A percentile compares a stretch with the other conserved stretches of the same genome.
Evolutionary conservation across 2,888 invertebrate species (phyloP).

Genomic region (Tricholauxania praeusta): DNA sequence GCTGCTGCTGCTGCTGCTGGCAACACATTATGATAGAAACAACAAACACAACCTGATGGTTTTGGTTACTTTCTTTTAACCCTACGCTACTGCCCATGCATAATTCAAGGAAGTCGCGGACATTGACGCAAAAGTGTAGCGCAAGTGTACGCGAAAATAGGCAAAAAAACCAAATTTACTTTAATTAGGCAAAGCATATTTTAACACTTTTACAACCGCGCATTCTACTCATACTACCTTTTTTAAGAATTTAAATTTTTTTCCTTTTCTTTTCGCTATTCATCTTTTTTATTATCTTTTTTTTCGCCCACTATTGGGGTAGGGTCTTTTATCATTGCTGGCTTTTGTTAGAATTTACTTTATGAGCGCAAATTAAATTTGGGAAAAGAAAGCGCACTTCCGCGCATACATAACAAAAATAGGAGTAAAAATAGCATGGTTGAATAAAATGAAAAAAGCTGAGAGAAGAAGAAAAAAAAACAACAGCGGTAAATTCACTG

Average conservation of each 20-base stretch:
- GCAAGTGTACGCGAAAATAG: background rate
- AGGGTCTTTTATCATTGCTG: background rate
- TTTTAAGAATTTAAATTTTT: background rate
- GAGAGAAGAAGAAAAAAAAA: background rate
- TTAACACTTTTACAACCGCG: constrained; percentile 31
- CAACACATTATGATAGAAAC: background rate
- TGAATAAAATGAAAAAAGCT: background rate
- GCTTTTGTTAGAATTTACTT: constrained; percentile 48
- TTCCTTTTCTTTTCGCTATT: background rate
- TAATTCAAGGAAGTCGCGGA: constrained; percentile 48
- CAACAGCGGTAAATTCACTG: background rate
- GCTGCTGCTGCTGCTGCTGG: background rate
- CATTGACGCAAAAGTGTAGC: background rate
- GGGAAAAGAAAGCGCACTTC: constrained; percentile 20
- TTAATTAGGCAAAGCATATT: constrained; percentile 41
- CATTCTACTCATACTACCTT: background rate
- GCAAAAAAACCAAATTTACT: constrained; percentile 36
- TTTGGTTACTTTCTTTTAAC: constrained; percentile 23
- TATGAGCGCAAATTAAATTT: constrained; percentile 60
- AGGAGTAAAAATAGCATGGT: too few relatives aligned
- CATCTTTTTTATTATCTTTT: constrained; percentile 4
- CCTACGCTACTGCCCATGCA: constrained; percentile 13
- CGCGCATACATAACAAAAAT: background rate
- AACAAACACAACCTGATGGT: constrained; percentile 19
- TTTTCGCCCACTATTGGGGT: background rate